Base-by-base conservation (phyloP, 2,113 vertebrate genomes). In the Paracanthobrama guichenoti region DNA sequence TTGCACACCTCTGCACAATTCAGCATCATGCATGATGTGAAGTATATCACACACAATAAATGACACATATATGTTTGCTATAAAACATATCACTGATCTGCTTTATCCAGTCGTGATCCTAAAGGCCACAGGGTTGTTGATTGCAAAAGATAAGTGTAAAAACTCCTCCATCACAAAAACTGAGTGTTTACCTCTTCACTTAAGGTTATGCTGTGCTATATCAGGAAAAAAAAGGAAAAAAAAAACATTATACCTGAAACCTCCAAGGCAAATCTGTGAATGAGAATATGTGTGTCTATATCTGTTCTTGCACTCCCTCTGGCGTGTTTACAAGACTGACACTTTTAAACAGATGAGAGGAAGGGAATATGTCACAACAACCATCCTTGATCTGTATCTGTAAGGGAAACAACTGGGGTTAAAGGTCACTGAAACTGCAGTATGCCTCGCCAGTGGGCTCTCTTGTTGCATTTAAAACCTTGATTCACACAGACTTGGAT, bases 291-390 rank as follows among this genome's bases (percentile, higher is more conserved):
- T 60, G 24, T 71, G 18, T 53, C 20, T 85, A 42, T 64, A 59
- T 82, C 39, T 72, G 77, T 78, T 69, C 39, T 53, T 67, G 42
- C 53, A 60, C 50, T 81, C 77, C 66, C 53, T 50, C 64, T 60
- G 55, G 60, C 44, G 18, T 79, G 81, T 82, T 88, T 82, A 82
- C 84, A 44, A 59, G 59, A 55, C 71, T 72, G 81, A 69, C 44
- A 81, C 16, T 75, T 79, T 78, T 42, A 53, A 64, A 64, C 67
- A 44, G 62, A 64, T 50, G 44, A 66, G 66, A 72, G 55, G 66
- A 85, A 66, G 71, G 55, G 48, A 72, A 22, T 53, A 78, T 73
- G 81, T 86, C 84, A 88, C 48, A 83, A 87, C 62, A 88, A n/a
- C 55, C 48, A 42, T 44, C n/a, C 62, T 80, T 28, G 66, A 69